Conservation (phyloP, 2,797 vertebrate species). For the Dicrostonyx torquatus region DNA sequence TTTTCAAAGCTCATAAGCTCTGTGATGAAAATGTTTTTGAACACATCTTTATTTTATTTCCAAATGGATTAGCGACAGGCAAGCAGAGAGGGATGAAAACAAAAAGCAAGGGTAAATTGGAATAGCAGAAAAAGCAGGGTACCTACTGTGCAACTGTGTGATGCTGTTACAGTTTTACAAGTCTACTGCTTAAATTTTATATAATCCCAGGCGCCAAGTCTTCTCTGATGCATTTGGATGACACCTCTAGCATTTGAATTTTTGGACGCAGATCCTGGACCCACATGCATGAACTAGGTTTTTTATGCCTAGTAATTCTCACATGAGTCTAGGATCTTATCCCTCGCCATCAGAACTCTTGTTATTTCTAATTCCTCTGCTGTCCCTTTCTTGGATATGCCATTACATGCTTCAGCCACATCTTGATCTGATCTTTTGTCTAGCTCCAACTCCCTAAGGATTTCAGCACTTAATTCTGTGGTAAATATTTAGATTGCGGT, state of each 20-base stretch:
- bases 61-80: constrained; percentile 2
- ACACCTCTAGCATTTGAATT: neutral
- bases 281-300: neutral
- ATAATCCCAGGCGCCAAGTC: neutral
- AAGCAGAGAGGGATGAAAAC: neutral
- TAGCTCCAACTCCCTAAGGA: neutral
- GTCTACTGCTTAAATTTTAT: constrained; percentile 10
- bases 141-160: neutral
- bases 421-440: constrained; percentile 3
- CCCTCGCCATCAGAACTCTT: neutral
- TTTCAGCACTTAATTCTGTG: neutral
- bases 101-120: neutral
- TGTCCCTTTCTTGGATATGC: neutral
- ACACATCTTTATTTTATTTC: constrained; percentile 50
- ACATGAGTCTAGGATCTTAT: neutral
- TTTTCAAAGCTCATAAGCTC: neutral
- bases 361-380: neutral
- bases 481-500: neutral
- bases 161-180: neutral
- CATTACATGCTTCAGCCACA: neutral
- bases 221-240: neutral
- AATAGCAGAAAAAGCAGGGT: neutral
- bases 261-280: neutral
- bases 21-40: constrained; percentile 1
- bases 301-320: neutral